Conservation (phyloP, 2,113 vertebrate genomes). For the Mormoops blainvillei region DNA sequence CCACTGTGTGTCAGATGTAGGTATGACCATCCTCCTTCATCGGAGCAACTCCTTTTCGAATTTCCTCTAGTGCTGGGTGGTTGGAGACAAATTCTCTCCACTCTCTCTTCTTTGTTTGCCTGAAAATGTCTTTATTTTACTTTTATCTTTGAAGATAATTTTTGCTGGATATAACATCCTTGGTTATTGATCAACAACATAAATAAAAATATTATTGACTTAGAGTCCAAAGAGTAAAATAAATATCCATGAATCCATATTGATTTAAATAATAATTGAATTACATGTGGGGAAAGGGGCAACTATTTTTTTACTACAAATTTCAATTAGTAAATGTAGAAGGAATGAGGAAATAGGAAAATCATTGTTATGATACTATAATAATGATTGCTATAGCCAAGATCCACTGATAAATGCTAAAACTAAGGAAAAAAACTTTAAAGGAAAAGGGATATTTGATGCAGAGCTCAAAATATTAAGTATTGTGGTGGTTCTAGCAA, state of each 20-base stretch:
- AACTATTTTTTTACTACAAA: not conserved
- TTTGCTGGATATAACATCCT: not conserved
- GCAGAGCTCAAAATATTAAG: too few relatives aligned
- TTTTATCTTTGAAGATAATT: not conserved
- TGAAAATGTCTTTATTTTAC: not conserved
- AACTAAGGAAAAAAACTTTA: not conserved
- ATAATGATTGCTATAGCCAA: fast-evolving
- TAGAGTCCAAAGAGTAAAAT: not conserved
- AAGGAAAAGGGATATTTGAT: too few relatives aligned
- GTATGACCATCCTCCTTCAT: fast-evolving
- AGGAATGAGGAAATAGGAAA: not conserved
- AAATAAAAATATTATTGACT: not conserved
- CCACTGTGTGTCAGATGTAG: not conserved
- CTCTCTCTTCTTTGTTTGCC: not conserved
- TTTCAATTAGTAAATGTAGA: not conserved
- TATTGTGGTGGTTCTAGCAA: fast-evolving
- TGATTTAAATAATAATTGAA: not conserved
- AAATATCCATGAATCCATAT: not conserved
- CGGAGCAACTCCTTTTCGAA: too few relatives aligned
- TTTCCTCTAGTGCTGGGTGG: too few relatives aligned
- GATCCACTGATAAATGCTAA: not conserved
- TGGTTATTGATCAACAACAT: too few relatives aligned
- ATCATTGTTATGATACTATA: fast-evolving
- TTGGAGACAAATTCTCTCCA: not conserved
- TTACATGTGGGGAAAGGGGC: not conserved